These are phyloP conservation scores for Drosophila pruinosa DNA, from an alignment of 1,140 invertebrate genomes.

Conservation along the genomic window DNA sequence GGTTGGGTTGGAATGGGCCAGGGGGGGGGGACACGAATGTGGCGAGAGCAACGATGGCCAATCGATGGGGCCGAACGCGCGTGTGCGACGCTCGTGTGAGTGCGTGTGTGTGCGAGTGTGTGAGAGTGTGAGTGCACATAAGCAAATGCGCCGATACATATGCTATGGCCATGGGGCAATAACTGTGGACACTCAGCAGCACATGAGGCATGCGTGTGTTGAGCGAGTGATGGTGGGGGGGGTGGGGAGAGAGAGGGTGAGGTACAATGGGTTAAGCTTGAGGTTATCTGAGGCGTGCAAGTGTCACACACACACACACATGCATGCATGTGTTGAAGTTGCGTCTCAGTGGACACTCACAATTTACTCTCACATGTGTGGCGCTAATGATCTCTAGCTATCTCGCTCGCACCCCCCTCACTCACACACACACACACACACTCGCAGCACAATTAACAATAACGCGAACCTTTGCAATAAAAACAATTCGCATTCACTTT, in stretches of 20 bases:
- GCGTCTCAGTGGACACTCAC: constrained; percentile 48
- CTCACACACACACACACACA: neutral
- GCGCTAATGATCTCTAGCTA: constrained; percentile 40
- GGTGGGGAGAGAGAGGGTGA: neutral
- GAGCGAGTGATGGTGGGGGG: neutral
- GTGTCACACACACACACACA: constrained; percentile 20
- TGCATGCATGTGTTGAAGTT: constrained; percentile 3
- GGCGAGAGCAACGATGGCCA: constrained; percentile 69
- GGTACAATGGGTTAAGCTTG: constrained; percentile 46
- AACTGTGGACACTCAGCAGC: constrained; percentile 15
- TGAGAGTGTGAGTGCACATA: constrained; percentile 38
- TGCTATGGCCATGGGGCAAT: constrained; percentile 49
- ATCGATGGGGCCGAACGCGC: constrained; percentile 73
- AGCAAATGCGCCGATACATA: constrained; percentile 59
- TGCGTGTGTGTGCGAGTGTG: constrained; percentile 24
- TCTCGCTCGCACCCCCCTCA: constrained; percentile 14
- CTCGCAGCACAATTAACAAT: constrained; percentile 48
- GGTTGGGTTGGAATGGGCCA: too few relatives aligned
- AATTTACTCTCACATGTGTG: constrained; percentile 6
- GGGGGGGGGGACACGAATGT: constrained; percentile 36
- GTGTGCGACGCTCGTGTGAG: constrained; percentile 65
- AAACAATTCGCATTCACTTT: constrained; percentile 60
- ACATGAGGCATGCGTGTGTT: constrained; percentile 9
- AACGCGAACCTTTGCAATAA: constrained; percentile 54
- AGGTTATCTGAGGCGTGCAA: constrained; percentile 31